Base-by-base conservation (phyloP, 2,113 vertebrate genomes). In the Microcebus lehilahytsara region DNA sequence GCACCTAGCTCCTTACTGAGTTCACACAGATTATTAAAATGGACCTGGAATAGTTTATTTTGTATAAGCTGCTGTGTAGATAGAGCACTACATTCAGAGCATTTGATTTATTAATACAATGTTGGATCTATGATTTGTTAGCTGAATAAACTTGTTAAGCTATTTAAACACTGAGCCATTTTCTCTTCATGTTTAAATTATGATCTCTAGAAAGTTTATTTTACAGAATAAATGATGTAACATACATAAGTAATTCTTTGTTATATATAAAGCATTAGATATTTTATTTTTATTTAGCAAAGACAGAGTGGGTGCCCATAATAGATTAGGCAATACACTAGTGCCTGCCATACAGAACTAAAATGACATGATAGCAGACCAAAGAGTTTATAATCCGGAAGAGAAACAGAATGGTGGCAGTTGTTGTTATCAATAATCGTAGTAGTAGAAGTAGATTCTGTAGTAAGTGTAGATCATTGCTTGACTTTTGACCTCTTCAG, bases 241-340 rank as follows among this genome's bases (percentile, higher is more conserved):
- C 4, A 42, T 64, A 27, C 19, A 30, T 27, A 80, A 90, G 23
- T 23, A 42, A 34, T 7, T 19, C 40, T 86, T 60, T 93, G 40
- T 53, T 46, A 83, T 84, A 12, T 78, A 16, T 51, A 32, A 64
- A 72, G 4, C 40, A 46, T 85, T 51, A 32, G 1, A 13, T 93
- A 66, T 37, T 87, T 78, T 20, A 11, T 94, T 96, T 49, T 79
- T 93, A 34, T 84, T 92, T 74, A 89, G 42, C 30, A 81, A 72
- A 66, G 6, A 22, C 49, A 27, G 30, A 37, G 25, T 49, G 22
- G 83, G 9, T 49, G 30, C 14, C 14, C 23, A 62, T 4, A 13
- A 23, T 1, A 80, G 12, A 27, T 4, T 11, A 78, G 32, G 8
- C 30, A 23, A 13, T 51, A 16, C 0, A 7, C 3, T 80, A 34